Base-by-base conservation (phyloP, 2,113 vertebrate species). In the Dasyurus viverrinus region DNA sequence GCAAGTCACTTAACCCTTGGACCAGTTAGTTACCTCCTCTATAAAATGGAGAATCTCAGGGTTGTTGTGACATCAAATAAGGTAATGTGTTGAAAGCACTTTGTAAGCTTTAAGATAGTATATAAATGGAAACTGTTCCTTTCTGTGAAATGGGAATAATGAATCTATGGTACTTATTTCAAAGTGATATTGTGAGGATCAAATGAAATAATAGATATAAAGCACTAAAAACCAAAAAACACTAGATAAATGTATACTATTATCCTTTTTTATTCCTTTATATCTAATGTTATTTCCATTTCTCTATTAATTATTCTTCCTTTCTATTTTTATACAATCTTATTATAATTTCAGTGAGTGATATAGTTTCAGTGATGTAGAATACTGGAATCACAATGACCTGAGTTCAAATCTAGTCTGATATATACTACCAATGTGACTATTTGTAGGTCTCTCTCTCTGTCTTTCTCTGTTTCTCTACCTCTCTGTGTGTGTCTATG, bases 261-360 rank as follows among this genome's bases (percentile, higher is more conserved):
- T 84, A 42, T 42, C 19, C 7, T 84, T 92, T 84, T 84, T 19
- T 93, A n/a, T 57, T 55, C 52, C 91, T 95, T 50, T 91, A 42
- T 48, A 84, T 84, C n/a, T 96, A 68, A 30, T 93, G 24, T 50
- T 93, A 90, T 91, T 93, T 95, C 0, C 54, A 90, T 24, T 12
- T 90, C 12, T 92, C 53, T 53, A 91, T 57, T 53, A 89, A 0
- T 22, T 14, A 36, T 89, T 84, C 19, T 12, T 94, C 26, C 68
- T 95, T 76, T 30, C 42, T 94, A 93, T 53, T 90, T 47, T 36
- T 68, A n/a, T 2, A n/a, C n/a, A 76, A 76, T n/a, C 36, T 76
- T 76, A n/a, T 76, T 76, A n/a, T n/a, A n/a, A 7, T 76, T 16
- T 76, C n/a, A 36, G 6, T n/a, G 14, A 76, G 16, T 8, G 14